These are phyloP conservation scores for Crenuchus spilurus DNA, from an alignment of 2,797 vertebrate species.

Conservation along the genomic window DNA sequence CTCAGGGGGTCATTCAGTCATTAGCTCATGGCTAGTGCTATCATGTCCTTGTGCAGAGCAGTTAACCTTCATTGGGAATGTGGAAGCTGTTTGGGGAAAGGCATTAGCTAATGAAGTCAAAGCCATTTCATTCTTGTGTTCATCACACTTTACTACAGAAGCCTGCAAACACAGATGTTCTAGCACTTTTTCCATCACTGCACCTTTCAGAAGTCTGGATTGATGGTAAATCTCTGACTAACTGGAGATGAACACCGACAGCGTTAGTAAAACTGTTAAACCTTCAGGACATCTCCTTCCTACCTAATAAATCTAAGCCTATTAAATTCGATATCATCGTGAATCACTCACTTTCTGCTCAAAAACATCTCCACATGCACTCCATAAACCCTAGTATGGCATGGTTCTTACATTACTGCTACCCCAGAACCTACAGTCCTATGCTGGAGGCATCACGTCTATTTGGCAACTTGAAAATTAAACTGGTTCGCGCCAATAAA, in stretches of 20 bases:
- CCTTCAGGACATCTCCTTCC: slow-evolving; percentile 29
- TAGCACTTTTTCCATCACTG: background rate
- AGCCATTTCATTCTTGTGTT: too few species aligned
- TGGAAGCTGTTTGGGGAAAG: too few species aligned
- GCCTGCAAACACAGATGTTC: background rate
- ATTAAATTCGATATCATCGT: slow-evolving; percentile 35
- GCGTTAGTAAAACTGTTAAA: slow-evolving; percentile 32
- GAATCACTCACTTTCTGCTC: slow-evolving; percentile 31
- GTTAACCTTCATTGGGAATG: background rate
- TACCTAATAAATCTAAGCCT: slow-evolving; percentile 34
- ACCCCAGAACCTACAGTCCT: slow-evolving; percentile 6
- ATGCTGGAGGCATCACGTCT: background rate
- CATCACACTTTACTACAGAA: too few species aligned
- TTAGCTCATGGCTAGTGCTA: background rate
- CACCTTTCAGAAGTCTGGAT: slow-evolving; percentile 1
- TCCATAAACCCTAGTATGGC: slow-evolving; percentile 6
- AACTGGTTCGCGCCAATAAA: slow-evolving; percentile 21
- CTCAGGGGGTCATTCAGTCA: background rate
- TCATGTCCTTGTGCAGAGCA: background rate
- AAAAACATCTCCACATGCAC: slow-evolving; percentile 15
- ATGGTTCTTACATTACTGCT: background rate
- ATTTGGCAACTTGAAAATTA: slow-evolving; percentile 21
- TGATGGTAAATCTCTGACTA: slow-evolving; percentile 14
- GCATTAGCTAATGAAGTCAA: background rate
- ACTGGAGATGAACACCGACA: background rate